Base-by-base conservation (phyloP, 2,888 invertebrate species). In the Zaprionus bogoriensis region DNA sequence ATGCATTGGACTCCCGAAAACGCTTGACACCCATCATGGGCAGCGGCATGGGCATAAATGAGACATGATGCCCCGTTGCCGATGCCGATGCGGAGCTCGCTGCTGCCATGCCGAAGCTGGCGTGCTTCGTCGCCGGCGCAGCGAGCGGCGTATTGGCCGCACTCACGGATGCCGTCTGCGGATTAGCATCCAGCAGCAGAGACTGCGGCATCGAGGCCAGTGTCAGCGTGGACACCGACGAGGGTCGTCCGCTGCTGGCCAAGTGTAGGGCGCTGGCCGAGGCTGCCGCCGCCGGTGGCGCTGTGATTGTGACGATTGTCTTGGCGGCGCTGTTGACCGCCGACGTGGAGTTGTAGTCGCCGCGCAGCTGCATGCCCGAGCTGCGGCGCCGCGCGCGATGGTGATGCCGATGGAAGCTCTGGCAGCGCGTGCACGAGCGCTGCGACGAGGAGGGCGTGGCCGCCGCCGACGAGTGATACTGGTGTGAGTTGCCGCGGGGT, bases 381-480 rank as follows among this genome's bases (percentile, higher is more conserved):
- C 90, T 89, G 74, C 89, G 88, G 30, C 89, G 86, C 12, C 89
- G 66, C 59, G 90, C 84, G 2, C 89, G 89, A 74, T 90, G 90
- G 47, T 90, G 88, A 75, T 90, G 90, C 10, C 90, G 86, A 66
- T 91, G 90, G 51, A 90, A 90, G 68, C 90, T 90, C 73, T 90
- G 90, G 67, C 90, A 90, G 17, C 90, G 86, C 4, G 89, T 89
- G 66, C 90, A 90, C 25, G 85, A 80, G 28, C 88, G 82, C 47
- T 88, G 87, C 51, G 87, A 87, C 55, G 83, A 68, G 68, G 80
- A 75, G 38, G 84, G 69, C 77, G 87, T 67, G 75, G 77, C 63
- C 58, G 76, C 63, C 47, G 77, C 55, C 61, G 75, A 80, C 36
- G 87, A 75, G 57, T 87, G 76, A 61, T 85, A 77, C 27, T 80